Conservation (phyloP, 2,888 invertebrate species). For the Pseudococcus viburni region DNA sequence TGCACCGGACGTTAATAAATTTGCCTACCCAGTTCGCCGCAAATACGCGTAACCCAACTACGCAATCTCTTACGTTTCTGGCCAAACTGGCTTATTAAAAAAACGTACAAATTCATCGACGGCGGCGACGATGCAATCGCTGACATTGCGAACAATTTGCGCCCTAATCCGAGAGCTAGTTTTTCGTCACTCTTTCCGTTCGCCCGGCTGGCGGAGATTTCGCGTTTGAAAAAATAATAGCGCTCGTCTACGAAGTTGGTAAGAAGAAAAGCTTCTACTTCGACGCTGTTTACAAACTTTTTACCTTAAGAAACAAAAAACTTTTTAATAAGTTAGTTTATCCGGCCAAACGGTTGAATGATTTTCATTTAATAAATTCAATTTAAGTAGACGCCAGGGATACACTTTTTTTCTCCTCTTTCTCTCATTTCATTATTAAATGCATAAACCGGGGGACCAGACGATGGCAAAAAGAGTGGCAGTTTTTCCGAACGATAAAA, state of each 20-base stretch:
- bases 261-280: slow-evolving; percentile 35
- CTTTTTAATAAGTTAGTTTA: slow-evolving; percentile 60
- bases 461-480: slow-evolving; percentile 17
- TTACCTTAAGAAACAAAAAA: slow-evolving; percentile 26
- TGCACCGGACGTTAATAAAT: no score
- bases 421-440: slow-evolving; percentile 47
- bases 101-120: no score
- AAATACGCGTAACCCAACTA: no score
- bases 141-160: slow-evolving; percentile 31
- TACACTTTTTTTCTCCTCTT: background rate
- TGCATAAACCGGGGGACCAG: slow-evolving; percentile 5
- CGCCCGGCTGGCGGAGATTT: background rate
- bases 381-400: slow-evolving; percentile 54
- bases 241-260: slow-evolving; percentile 43
- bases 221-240: slow-evolving; percentile 44
- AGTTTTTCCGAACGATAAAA: slow-evolving; percentile 64
- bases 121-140: background rate
- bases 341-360: slow-evolving; percentile 61
- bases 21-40: no score
- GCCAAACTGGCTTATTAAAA: no score
- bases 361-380: slow-evolving; percentile 62
- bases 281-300: slow-evolving; percentile 45
- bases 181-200: slow-evolving; percentile 22
- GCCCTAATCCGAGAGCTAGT: background rate
- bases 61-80: no score